Conservation (phyloP, 2,113 vertebrate species). For the Forbesichthys agassizii region DNA sequence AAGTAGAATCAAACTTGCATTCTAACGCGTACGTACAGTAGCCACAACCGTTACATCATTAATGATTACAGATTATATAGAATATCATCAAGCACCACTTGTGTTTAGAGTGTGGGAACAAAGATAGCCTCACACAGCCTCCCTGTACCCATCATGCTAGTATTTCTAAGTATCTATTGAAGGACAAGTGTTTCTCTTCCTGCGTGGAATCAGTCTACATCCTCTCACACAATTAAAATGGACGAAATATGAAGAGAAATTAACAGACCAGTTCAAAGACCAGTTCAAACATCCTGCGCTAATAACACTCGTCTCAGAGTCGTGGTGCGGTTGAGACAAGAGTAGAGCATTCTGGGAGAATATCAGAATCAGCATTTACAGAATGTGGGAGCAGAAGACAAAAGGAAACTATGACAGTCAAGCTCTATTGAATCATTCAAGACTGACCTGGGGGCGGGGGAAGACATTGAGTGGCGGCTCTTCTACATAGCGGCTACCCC, state of each 20-base stretch:
- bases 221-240: slow-evolving; percentile 20
- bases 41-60: slow-evolving; percentile 27
- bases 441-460: slow-evolving; percentile 38
- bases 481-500: slow-evolving; percentile 31
- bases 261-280: background rate
- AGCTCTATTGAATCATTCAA: slow-evolving; percentile 58
- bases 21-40: slow-evolving; percentile 28
- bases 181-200: background rate
- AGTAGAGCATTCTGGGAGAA: slow-evolving; percentile 27
- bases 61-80: slow-evolving; percentile 18
- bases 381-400: slow-evolving; percentile 43
- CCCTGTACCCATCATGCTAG: background rate
- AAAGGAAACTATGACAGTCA: slow-evolving; percentile 34
- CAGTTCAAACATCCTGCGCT: background rate
- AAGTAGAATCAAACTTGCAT: slow-evolving; percentile 23
- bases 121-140: background rate
- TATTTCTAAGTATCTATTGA: background rate
- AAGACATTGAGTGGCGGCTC: slow-evolving; percentile 34
- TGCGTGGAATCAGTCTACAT: background rate
- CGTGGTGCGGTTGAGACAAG: slow-evolving; percentile 18
- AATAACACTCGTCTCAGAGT: background rate
- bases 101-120: slow-evolving; percentile 23
- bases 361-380: slow-evolving; percentile 27
- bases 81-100: slow-evolving; percentile 45
- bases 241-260: slow-evolving; percentile 5